These are phyloP conservation scores for Girardia tigrina DNA, from an alignment of 2,888 invertebrate species.

Conservation along the genomic window DNA sequence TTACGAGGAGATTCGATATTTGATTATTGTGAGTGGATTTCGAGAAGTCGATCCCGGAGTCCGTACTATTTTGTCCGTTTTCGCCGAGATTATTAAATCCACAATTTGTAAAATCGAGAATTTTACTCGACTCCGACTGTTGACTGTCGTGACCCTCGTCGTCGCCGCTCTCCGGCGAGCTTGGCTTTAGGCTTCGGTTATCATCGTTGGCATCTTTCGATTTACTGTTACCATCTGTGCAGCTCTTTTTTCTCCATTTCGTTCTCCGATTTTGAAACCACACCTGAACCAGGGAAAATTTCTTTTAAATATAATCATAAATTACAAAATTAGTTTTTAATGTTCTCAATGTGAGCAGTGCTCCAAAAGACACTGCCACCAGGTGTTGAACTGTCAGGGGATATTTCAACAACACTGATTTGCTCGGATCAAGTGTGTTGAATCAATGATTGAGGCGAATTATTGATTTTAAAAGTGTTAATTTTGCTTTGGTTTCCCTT, in stretches of 20 bases:
- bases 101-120: constrained; percentile 18
- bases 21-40: neutral
- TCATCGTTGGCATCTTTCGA: neutral
- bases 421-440: no score
- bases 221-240: constrained; percentile 88
- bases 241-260: constrained; percentile 98
- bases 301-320: no score
- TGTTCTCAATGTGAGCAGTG: no score
- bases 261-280: constrained; percentile 99
- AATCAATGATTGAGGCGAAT: no score
- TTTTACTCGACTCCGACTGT: neutral
- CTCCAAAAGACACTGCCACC: no score
- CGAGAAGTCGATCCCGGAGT: neutral
- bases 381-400: no score
- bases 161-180: neutral
- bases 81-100: neutral
- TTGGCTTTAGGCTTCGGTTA: neutral
- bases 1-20: neutral
- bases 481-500: no score
- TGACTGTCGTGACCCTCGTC: constrained; percentile 10
- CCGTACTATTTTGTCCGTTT: neutral
- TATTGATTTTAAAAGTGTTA: no score
- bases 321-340: no score
- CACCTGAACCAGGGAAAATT: no score
- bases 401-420: no score